phyloP scores from a whole-genome alignment of 2,113 vertebrate genomes.

The Syngnathoides biaculeatus region DNA sequence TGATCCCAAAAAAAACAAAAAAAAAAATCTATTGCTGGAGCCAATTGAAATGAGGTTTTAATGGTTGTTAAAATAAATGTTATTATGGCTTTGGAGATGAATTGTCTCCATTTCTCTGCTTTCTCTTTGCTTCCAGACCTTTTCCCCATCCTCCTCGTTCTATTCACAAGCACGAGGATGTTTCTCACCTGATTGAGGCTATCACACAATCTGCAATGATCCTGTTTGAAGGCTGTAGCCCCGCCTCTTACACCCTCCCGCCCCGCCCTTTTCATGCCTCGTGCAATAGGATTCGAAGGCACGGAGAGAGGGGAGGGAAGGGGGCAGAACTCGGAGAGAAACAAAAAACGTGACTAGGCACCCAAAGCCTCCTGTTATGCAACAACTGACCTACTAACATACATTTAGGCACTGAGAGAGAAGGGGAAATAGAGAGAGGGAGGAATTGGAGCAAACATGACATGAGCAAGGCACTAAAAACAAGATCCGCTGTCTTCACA shows the following conservation, averaged over 20 bases:
- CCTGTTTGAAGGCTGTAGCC: conserved; percentile 34
- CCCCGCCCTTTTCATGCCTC: conserved; percentile 40
- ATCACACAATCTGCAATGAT: conserved; percentile 43
- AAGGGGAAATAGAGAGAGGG: conserved; percentile 51
- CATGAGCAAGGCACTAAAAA: conserved; percentile 60
- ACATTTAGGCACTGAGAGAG: conserved; percentile 67
- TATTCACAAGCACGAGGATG: background rate
- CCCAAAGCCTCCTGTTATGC: conserved; percentile 78
- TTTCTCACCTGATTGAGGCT: conserved; percentile 49
- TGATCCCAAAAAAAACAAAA: background rate
- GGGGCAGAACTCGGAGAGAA: conserved; percentile 56
- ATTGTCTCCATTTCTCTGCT: background rate
- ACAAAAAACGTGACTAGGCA: conserved; percentile 78
- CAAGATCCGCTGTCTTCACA: conserved; percentile 51
- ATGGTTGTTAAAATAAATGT: background rate
- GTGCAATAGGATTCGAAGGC: conserved; percentile 55
- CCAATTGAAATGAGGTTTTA: background rate
- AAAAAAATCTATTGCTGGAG: background rate
- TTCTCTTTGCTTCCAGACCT: background rate
- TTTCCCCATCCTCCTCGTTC: background rate
- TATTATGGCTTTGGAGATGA: background rate
- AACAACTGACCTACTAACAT: conserved; percentile 84
- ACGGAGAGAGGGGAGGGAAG: conserved; percentile 44
- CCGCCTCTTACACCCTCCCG: conserved; percentile 41
- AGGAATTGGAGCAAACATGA: conserved; percentile 65